A percentile compares a stretch with the other conserved stretches of the same genome.
phyloP scores from a whole-genome alignment of 2,888 invertebrate genomes.

The Sarcophaga carnaria region DNA sequence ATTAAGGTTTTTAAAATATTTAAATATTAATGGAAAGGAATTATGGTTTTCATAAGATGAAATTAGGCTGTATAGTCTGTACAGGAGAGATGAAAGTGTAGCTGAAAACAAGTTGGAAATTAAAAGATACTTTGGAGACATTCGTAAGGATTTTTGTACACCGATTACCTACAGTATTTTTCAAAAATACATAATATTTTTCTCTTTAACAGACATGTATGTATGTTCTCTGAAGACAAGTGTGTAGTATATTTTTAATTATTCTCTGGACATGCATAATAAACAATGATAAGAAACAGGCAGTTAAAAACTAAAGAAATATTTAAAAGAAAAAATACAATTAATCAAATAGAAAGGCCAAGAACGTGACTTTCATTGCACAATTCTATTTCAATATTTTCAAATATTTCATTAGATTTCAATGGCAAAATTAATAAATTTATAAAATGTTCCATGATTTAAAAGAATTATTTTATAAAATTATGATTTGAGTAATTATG shows the following conservation, averaged over 20 bases:
- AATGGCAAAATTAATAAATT: no score
- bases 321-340: slow-evolving; percentile 9
- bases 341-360: slow-evolving; percentile 7
- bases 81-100: not conserved
- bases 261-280: slow-evolving; percentile 59
- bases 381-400: no score
- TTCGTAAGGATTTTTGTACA: slow-evolving; percentile 60
- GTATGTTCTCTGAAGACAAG: slow-evolving; percentile 13
- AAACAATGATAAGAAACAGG: slow-evolving; percentile 34
- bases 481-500: no score
- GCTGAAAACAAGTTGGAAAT: slow-evolving; percentile 33
- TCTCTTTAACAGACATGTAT: slow-evolving; percentile 1
- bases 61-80: not conserved
- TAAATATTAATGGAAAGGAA: slow-evolving; percentile 10
- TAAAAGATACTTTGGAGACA: slow-evolving; percentile 45
- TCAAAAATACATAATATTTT: not conserved
- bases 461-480: no score
- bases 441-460: no score
- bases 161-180: slow-evolving; percentile 71
- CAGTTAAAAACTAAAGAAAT: slow-evolving; percentile 28
- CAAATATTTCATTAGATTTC: no score
- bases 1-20: not conserved
- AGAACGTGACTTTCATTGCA: slow-evolving; percentile 11
- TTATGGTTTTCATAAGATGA: not conserved
- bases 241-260: slow-evolving; percentile 24